phyloP scores from a whole-genome alignment of 2,888 invertebrate species.

The Oscheius sp. region DNA sequence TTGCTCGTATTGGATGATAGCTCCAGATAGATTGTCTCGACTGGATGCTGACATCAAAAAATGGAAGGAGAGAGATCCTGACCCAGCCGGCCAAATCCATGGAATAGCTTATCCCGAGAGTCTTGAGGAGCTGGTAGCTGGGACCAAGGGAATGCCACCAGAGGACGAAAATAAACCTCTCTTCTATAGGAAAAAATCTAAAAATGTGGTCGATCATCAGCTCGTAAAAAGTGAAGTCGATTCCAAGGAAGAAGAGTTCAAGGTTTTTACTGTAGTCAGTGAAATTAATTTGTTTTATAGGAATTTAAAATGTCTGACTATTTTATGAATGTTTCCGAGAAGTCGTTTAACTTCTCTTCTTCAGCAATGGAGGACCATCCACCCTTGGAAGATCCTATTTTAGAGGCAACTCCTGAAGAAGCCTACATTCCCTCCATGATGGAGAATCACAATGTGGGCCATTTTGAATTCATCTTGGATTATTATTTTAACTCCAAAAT shows the following conservation, averaged over 20 bases:
- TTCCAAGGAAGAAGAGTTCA: no score
- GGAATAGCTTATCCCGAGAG: conserved; percentile 94
- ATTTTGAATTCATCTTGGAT: no score
- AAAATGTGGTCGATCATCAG: no score
- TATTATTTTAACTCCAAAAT: background rate
- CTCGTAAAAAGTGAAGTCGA: no score
- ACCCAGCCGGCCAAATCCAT: conserved; percentile 81
- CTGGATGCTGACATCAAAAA: conserved; percentile 98
- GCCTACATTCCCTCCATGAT: no score
- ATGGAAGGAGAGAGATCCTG: conserved; percentile 93
- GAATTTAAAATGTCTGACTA: no score
- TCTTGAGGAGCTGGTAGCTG: conserved; percentile 52
- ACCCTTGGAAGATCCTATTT: background rate
- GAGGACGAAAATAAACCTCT: conserved; percentile 2
- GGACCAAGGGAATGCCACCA: conserved; percentile 58
- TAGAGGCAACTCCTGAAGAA: background rate
- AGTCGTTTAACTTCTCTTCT: background rate
- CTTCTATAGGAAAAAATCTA: no score
- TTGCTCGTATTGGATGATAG: conserved; percentile 91
- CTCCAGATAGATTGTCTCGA: conserved; percentile 90
- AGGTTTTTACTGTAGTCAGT: no score
- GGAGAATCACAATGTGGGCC: no score
- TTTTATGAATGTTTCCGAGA: background rate
- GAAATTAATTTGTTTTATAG: no score
- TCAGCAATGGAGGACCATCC: background rate